phyloP scores from a whole-genome alignment of 1,140 invertebrate genomes.

The Drosophila parabipectinata region DNA sequence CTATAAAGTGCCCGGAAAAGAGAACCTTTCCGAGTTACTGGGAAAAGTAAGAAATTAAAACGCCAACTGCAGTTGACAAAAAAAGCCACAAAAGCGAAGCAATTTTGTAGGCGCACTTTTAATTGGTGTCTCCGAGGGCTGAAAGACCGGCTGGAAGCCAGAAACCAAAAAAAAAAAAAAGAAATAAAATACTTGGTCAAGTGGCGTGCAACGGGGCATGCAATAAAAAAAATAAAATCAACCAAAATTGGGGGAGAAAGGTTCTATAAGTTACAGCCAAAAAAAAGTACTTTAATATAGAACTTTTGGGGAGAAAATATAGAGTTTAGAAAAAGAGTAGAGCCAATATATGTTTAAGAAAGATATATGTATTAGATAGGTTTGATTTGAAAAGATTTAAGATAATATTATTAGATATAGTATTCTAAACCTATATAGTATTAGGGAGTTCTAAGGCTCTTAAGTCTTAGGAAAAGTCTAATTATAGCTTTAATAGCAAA shows the following conservation, averaged over 20 bases:
- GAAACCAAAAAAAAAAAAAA: background rate
- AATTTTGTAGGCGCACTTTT: slow-evolving; percentile 44
- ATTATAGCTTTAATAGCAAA: too few species aligned
- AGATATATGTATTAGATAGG: too few species aligned
- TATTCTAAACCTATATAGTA: too few species aligned
- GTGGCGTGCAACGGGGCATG: slow-evolving; percentile 20
- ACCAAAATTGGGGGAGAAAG: background rate
- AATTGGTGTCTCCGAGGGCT: slow-evolving; percentile 17
- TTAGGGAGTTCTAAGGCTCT: too few species aligned
- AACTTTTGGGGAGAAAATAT: background rate
- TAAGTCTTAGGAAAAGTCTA: too few species aligned
- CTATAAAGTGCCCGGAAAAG: too few species aligned
- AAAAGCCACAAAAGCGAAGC: slow-evolving; percentile 28
- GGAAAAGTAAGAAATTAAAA: slow-evolving; percentile 48
- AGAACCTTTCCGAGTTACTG: slow-evolving; percentile 16
- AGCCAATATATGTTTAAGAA: too few species aligned
- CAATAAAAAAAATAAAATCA: slow-evolving; percentile 4
- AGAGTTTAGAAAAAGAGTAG: background rate
- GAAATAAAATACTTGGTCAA: slow-evolving; percentile 10
- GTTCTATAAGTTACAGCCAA: background rate
- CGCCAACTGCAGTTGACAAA: slow-evolving; percentile 51
- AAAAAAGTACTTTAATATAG: background rate
- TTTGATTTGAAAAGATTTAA: too few species aligned
- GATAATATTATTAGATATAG: too few species aligned
- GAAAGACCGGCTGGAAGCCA: background rate